Conservation (phyloP, 1,140 invertebrate genomes). For the Platorchestia sp. region DNA sequence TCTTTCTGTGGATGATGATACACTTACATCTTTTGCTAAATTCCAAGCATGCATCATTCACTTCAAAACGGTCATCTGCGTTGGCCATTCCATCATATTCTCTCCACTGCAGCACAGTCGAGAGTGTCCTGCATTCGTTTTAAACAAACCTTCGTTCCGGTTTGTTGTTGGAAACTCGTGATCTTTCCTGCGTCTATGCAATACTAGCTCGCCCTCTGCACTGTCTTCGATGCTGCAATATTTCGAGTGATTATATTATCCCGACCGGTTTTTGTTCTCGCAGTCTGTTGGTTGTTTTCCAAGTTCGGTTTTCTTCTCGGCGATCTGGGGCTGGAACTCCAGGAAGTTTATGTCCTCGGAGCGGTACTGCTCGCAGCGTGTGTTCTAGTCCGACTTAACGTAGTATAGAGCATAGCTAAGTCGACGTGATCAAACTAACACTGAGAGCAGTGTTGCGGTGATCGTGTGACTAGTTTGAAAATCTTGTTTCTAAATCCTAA, state of each 20-base stretch:
- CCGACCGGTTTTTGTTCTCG: neutral
- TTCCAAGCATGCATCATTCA: neutral
- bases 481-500: too few relatives aligned
- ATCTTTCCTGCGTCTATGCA: neutral
- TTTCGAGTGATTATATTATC: neutral
- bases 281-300: neutral
- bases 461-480: too few relatives aligned
- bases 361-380: too few relatives aligned
- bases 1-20: too few relatives aligned
- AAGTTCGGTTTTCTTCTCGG: neutral
- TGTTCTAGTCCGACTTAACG: too few relatives aligned
- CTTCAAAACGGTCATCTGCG: neutral
- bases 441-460: too few relatives aligned
- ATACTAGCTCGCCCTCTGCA: neutral
- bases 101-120: neutral
- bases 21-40: too few relatives aligned
- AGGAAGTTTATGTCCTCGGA: too few relatives aligned
- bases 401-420: too few relatives aligned
- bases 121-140: neutral
- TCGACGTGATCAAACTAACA: too few relatives aligned
- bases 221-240: too few relatives aligned
- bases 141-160: neutral
- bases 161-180: neutral
- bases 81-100: neutral
- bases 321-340: too few relatives aligned